Percentiles rank a stretch among this genome's conserved stretches.
Evolutionary conservation across 1,140 invertebrate species (phyloP).

Genomic region (Theocolax elegans): DNA sequence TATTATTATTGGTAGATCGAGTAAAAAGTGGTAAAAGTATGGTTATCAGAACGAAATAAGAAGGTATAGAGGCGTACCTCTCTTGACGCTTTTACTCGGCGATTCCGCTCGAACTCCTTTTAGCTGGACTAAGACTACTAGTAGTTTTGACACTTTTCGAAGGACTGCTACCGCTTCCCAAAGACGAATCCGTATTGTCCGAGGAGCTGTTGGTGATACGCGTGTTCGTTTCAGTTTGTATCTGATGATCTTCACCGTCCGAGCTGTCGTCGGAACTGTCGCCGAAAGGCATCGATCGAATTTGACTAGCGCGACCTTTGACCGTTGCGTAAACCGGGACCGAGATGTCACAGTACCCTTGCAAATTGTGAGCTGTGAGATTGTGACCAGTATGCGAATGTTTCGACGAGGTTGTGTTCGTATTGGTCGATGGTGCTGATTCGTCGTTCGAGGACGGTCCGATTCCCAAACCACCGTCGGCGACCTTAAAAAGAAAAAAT

Average conservation of each 20-base stretch:
- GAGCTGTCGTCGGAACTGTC: constrained; percentile 96
- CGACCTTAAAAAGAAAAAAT: constrained; percentile 71
- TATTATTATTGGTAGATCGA: background rate
- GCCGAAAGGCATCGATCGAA: constrained; percentile 93
- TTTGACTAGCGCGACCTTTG: constrained; percentile 93
- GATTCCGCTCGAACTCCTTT: constrained; percentile 86
- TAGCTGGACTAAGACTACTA: constrained; percentile 84
- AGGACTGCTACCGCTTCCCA: constrained; percentile 79
- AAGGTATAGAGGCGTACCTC: constrained; percentile 58
- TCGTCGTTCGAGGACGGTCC: constrained; percentile 60
- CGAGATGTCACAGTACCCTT: constrained; percentile 82
- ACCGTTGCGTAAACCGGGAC: constrained; percentile 96
- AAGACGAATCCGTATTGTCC: constrained; percentile 66
- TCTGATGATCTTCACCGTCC: constrained; percentile 82
- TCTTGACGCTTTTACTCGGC: constrained; percentile 78
- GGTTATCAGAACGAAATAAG: too few relatives aligned
- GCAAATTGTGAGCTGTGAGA: constrained; percentile 62
- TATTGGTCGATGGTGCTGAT: constrained; percentile 62
- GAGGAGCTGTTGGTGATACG: constrained; percentile 69
- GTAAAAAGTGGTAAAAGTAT: too few relatives aligned
- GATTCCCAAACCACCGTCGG: constrained; percentile 81
- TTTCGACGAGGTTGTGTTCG: constrained; percentile 63
- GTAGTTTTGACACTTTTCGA: constrained; percentile 87
- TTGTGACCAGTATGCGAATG: constrained; percentile 65
- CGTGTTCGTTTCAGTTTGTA: constrained; percentile 66